Base-by-base conservation (phyloP, 2,888 invertebrate species). In the Nomada fucata region DNA sequence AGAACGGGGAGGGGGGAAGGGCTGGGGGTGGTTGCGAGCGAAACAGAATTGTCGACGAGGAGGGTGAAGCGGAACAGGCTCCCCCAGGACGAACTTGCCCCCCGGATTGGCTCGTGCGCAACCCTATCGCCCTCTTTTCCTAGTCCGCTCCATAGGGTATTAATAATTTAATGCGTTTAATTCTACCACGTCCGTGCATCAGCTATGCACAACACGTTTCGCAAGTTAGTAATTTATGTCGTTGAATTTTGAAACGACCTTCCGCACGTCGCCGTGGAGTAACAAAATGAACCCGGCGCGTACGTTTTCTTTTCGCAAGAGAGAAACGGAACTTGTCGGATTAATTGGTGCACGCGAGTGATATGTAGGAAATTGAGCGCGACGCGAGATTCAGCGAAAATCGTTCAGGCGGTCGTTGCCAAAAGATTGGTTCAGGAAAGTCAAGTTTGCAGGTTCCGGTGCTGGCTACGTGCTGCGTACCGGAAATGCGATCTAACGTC, bases 161-260 rank as follows among this genome's bases (percentile, higher is more conserved):
- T 90, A 89, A 92, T 91, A 91, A 91, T 92, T 91, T 89, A 91
- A 90, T 87, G 86, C 88, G 83, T 89, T 90, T 89, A 90, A 90
- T 91, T 86, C 85, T 76, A 77, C 69, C 72, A 80, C 71, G 75
- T 84, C 50, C 60, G 78, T 47, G 63, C 52, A 18, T 23, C 23
- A 18, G 18, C 20, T 23, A 53, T 42, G 60, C 61, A 42, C 11
- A n/a, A 23, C 64, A 23, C 36, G 65, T 20, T 42, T n/a, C 36
- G 53, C 13, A 42, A 13, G 52, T 59, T 59, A 20, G 42, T 64
- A 75, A 70, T 79, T 76, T 57, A 70, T 29, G 50, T 65, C 59
- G 61, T 10, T 18, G 23, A 69, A 23, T 63, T n/a, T 18, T n/a
- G n/a, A 2, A 18, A 29, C 26, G 36, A 18, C 29, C 53, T 18